These are phyloP conservation scores for Drosophila quasianomalipes DNA, from an alignment of 2,888 invertebrate genomes.

Conservation along the genomic window DNA sequence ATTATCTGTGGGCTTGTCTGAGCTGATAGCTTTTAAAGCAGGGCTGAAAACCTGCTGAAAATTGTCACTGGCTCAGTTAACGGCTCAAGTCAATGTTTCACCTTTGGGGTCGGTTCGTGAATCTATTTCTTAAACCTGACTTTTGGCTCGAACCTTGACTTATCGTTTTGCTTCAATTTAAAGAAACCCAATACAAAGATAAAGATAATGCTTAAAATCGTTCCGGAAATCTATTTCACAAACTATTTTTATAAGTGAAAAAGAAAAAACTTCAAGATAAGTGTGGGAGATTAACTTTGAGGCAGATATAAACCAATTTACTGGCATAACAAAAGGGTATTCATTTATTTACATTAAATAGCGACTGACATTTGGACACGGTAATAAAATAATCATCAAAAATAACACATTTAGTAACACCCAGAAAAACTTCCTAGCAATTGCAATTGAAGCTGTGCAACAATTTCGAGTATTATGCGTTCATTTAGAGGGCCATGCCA, in stretches of 20 bases:
- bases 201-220: background rate
- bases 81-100: background rate
- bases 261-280: background rate
- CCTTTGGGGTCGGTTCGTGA: too few relatives aligned
- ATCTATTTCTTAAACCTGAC: background rate
- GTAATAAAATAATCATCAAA: background rate
- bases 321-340: background rate
- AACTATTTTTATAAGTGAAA: background rate
- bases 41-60: background rate
- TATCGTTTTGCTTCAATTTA: background rate
- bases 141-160: background rate
- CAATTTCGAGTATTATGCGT: slow-evolving; percentile 51
- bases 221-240: background rate
- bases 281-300: background rate
- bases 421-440: slow-evolving; percentile 38
- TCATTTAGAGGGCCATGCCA: slow-evolving; percentile 44
- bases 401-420: slow-evolving; percentile 1
- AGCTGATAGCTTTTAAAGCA: slow-evolving; percentile 5
- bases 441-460: slow-evolving; percentile 51
- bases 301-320: background rate
- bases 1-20: background rate
- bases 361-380: background rate
- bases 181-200: background rate
- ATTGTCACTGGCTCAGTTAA: too few relatives aligned
- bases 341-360: slow-evolving; percentile 9